These are phyloP conservation scores for Rhynchonycteris naso DNA, from an alignment of 2,797 vertebrate genomes.

Conservation along the genomic window DNA sequence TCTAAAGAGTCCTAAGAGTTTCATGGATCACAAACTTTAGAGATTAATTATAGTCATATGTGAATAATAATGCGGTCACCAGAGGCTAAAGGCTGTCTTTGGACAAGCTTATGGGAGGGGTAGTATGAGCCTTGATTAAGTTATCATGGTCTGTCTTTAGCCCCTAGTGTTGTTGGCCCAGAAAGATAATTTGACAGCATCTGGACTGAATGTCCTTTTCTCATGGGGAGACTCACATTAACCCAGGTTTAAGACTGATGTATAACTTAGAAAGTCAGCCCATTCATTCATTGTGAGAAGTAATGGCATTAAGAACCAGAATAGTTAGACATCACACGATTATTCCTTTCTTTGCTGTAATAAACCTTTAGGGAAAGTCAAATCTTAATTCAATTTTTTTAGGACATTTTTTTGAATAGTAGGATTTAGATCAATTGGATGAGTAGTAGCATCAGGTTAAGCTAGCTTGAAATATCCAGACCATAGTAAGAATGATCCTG, in stretches of 20 bases:
- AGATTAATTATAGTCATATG: constrained; percentile 20
- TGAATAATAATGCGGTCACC: constrained; percentile 17
- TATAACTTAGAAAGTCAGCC: constrained; percentile 52
- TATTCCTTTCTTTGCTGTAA: background rate
- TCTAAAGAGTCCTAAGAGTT: constrained; percentile 18
- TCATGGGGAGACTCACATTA: background rate
- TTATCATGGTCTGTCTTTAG: background rate
- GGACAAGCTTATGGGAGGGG: background rate
- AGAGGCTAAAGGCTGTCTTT: background rate
- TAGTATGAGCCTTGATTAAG: constrained; percentile 2
- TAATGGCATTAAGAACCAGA: background rate
- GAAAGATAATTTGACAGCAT: background rate
- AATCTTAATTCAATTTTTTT: background rate
- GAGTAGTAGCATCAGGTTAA: background rate
- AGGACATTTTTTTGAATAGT: background rate
- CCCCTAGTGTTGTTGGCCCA: background rate
- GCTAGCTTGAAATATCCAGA: constrained; percentile 13
- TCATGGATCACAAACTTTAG: background rate
- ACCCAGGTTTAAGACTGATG: background rate
- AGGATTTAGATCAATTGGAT: constrained; percentile 24
- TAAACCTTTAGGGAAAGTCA: constrained; percentile 32
- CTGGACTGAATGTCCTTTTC: background rate
- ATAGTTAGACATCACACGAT: background rate
- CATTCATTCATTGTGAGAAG: constrained; percentile 12
- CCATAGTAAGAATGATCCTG: background rate